Base-by-base conservation (phyloP, 2,113 vertebrate species). In the Arizona elegans region DNA sequence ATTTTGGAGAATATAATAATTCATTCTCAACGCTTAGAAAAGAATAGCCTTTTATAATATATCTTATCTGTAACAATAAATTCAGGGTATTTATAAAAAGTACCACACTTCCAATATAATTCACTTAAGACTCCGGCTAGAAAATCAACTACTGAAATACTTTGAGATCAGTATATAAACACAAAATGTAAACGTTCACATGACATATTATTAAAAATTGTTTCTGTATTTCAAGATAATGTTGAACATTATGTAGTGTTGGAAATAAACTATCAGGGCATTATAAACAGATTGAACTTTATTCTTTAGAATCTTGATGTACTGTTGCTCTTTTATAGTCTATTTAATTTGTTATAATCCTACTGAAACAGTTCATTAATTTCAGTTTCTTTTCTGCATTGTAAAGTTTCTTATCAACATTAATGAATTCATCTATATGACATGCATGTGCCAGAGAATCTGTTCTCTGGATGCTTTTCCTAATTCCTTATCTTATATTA, bases 221-320 rank as follows among this genome's bases (percentile, higher is more conserved):
- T 92, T 95, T 94, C 94, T 95, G 92, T 95, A 96, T 96, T 96
- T 95, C 95, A 95, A 95, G 95, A 96, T 95, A 97, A 97, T 93
- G 95, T 95, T 97, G 96, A 96, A 95, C 55, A 93, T 94, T 94
- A 95, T 96, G 81, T 96, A 96, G 95, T 96, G 96, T 95, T 97
- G 95, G 96, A 96, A 54, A 96, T 65, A 85, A 94, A 70, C 90
- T 53, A 94, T 94, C 94, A 96, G 95, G 94, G 94, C 95, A 13
- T 94, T 95, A 96, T 59, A 94, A 96, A 96, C 33, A 85, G 94
- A 86, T 94, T 95, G 95, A 97, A 97, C 92, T 96, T 95, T 94
- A 91, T 85, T 95, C 94, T 91, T 88, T 94, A 62, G 94, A 97
- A 96, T 93, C 95, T 97, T 95, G 93, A 89, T 62, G 11, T 91